A percentile compares a stretch with the other conserved stretches of the same genome.
These are phyloP conservation scores for Pygmarrhopalites habei DNA, from an alignment of 1,140 invertebrate genomes.

Conservation along the genomic window DNA sequence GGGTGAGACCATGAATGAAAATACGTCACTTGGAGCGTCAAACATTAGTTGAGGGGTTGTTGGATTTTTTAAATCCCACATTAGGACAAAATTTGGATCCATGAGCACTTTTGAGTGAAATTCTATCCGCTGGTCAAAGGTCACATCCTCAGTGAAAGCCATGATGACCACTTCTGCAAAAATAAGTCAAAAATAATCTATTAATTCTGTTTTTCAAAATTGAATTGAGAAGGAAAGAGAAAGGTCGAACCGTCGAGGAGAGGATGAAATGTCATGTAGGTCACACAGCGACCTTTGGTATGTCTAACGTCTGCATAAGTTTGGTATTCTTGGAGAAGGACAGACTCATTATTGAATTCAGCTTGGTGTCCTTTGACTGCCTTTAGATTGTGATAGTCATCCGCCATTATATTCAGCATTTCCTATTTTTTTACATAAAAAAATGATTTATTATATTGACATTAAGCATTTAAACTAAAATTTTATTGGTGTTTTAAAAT, in stretches of 20 bases:
- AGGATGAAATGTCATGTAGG: constrained; percentile 49
- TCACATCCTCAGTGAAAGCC: constrained; percentile 44
- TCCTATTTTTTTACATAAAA: too few relatives aligned
- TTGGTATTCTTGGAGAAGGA: constrained; percentile 45
- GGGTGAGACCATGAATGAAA: constrained; percentile 46
- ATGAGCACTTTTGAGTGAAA: constrained; percentile 45
- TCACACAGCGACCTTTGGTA: constrained; percentile 47
- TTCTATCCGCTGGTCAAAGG: constrained; percentile 48
- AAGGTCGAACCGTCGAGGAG: constrained; percentile 43
- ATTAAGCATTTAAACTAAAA: too few relatives aligned
- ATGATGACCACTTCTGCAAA: constrained; percentile 46
- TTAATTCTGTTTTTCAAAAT: not conserved
- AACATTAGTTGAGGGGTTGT: constrained; percentile 48
- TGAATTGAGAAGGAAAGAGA: too few relatives aligned
- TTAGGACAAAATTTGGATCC: constrained; percentile 46
- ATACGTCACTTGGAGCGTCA: constrained; percentile 48
- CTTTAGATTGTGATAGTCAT: constrained; percentile 29
- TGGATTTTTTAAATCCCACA: constrained; percentile 49
- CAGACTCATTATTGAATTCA: constrained; percentile 30
- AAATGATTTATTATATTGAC: too few relatives aligned
- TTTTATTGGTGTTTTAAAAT: too few relatives aligned
- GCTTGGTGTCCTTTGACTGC: constrained; percentile 27
- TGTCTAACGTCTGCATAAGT: constrained; percentile 48
- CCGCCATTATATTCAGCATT: constrained; percentile 27
- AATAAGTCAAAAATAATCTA: too few relatives aligned